Evolutionary conservation across 2,888 invertebrate genomes (phyloP).

Genomic region (Nephrotoma appendiculata): DNA sequence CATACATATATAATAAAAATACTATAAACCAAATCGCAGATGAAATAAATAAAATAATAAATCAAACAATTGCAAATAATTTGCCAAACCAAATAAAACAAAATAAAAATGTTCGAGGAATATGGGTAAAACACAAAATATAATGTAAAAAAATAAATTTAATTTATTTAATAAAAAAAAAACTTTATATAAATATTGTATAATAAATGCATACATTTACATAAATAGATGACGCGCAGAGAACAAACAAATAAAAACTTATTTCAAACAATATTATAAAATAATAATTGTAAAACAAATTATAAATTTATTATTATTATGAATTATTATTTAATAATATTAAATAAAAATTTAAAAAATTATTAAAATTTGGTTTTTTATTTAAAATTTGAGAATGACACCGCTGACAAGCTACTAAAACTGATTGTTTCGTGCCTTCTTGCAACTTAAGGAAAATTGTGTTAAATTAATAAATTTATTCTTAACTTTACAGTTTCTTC

Average conservation of each 20-base stretch:
- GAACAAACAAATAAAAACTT: background rate
- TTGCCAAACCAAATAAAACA: background rate
- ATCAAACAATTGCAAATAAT: background rate
- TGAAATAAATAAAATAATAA: background rate
- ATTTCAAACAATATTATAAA: background rate
- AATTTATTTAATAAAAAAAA: background rate
- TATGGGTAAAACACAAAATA: slow-evolving; percentile 10
- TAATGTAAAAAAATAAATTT: background rate
- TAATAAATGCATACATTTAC: background rate
- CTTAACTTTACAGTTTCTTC: too few relatives aligned
- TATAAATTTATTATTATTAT: background rate
- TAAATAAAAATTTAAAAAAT: background rate
- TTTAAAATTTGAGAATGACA: background rate
- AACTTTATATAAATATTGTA: background rate
- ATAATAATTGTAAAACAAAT: background rate
- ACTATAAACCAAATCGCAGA: background rate
- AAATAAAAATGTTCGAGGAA: slow-evolving; percentile 9
- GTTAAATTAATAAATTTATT: too few relatives aligned
- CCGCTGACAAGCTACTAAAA: too few relatives aligned
- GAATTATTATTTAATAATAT: background rate
- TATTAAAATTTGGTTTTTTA: background rate
- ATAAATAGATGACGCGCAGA: background rate
- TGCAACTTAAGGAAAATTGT: too few relatives aligned
- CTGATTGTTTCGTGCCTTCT: too few relatives aligned
- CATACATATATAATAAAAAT: background rate